Conservation (phyloP, 2,797 vertebrate genomes). For the Acipenser oxyrinchus region DNA sequence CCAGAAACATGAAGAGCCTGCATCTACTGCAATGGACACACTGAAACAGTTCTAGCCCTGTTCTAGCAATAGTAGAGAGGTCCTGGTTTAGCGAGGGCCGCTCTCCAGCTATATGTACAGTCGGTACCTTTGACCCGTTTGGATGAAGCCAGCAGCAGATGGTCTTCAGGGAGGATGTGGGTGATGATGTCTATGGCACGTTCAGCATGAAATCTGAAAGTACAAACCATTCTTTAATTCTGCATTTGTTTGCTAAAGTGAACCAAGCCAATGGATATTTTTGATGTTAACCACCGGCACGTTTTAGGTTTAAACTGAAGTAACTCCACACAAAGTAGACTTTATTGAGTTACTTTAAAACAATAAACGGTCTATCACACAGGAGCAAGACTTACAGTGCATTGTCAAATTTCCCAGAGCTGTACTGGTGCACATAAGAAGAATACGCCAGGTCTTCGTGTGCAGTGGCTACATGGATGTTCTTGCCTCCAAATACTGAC, state of each 20-base stretch:
- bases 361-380: not conserved
- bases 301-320: no score
- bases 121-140: conserved; percentile 95
- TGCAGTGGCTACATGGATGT: conserved; percentile 96
- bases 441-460: conserved; percentile 97
- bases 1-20: no score
- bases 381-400: conserved; percentile 78
- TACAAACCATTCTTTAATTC: no score
- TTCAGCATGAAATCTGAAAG: conserved; percentile 91
- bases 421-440: conserved; percentile 97
- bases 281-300: no score
- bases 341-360: not conserved
- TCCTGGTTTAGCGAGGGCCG: no score
- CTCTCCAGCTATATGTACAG: no score
- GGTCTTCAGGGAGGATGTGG: conserved; percentile 98
- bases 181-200: conserved; percentile 99
- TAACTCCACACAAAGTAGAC: not conserved
- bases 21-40: no score
- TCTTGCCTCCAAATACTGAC: conserved; percentile 97
- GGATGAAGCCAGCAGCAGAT: conserved; percentile 93
- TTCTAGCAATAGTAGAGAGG: no score
- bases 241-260: no score
- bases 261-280: no score
- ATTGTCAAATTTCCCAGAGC: conserved; percentile 97
- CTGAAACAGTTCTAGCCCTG: no score